phyloP scores from a whole-genome alignment of 1,140 invertebrate genomes.

The Brachionus manjavacas region DNA sequence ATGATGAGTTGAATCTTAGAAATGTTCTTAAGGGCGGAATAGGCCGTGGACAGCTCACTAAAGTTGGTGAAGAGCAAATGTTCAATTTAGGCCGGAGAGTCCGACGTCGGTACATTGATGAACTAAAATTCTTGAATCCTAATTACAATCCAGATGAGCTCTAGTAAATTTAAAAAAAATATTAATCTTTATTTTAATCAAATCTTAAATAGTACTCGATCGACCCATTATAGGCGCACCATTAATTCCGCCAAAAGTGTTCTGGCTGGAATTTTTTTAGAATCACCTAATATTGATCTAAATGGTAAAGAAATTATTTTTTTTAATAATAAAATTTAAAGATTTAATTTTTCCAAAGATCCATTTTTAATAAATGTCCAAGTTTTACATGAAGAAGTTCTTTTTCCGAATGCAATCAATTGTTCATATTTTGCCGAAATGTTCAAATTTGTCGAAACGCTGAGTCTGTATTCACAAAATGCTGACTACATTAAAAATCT shows the following conservation, averaged over 20 bases:
- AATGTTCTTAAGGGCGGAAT: neutral
- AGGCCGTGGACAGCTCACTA: constrained; percentile 20
- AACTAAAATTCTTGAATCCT: neutral
- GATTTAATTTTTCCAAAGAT: neutral
- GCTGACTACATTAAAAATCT: constrained; percentile 6
- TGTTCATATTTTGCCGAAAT: constrained; percentile 34
- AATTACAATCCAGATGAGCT: constrained; percentile 8
- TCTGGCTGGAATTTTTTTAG: constrained; percentile 14
- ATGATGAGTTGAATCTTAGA: neutral
- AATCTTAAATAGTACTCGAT: too few species aligned
- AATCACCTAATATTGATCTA: neutral
- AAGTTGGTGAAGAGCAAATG: constrained; percentile 33
- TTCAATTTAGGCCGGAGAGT: constrained; percentile 29
- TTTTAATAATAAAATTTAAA: neutral
- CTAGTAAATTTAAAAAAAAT: constrained; percentile 4
- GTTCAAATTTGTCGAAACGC: constrained; percentile 5
- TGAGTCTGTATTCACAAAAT: neutral
- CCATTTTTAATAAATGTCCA: constrained; percentile 36
- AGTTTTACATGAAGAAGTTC: neutral
- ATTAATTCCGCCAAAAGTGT: constrained; percentile 7
- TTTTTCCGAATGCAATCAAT: constrained; percentile 33
- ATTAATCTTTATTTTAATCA: too few species aligned
- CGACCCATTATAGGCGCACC: constrained; percentile 19
- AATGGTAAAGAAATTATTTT: neutral
- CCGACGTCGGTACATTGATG: neutral